Evolutionary conservation across 2,113 vertebrate species (phyloP), one percentile per base, ranked within the genome.

Genomic region (Sardina pilchardus): DNA sequence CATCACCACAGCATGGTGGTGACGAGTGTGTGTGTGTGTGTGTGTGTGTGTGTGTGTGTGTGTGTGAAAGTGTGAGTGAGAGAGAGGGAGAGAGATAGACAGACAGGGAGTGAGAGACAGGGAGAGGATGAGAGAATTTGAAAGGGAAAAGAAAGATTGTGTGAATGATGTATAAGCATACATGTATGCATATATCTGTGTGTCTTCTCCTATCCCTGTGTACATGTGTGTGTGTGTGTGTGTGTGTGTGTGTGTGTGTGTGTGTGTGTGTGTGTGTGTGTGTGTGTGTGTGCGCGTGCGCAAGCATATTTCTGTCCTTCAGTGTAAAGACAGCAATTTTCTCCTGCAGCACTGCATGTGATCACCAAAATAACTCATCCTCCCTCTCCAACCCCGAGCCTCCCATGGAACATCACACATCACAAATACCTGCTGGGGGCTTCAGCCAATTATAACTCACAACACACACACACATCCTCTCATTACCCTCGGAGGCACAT

Each of bases 41-140:
- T 71, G 63, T 71, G 63, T 71, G 63, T 71, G 75, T 56, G 83
- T 78, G 84, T 81, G 59, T 84, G 71, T 26, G 42, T 16, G 63
- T 47, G 9, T 78, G 26, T 43, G 16, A 45, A n/a, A 36, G 14
- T 80, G 24, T 44, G 59, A 21, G 81, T 80, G n/a, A 82, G 16
- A 48, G 21, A 56, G 34, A 44, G 14, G 59, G 24, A 42, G 59
- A 30, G 81, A 81, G 26, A 84, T 26, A 81, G 4, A 59, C 59
- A 30, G 83, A 85, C 50, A 19, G 2, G 42, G 42, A 36, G 44
- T 78, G 80, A 56, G 53, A 56, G 48, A 5, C 4, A 50, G 48
- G 1, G 48, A 50, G 48, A 24, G 21, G 45, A 47, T 12, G 16
- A 50, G 48, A 17, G 48, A 50, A 50, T 1, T 17, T 17, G 16